phyloP scores from a whole-genome alignment of 1,140 invertebrate species.

The Copidosoma floridanum region DNA sequence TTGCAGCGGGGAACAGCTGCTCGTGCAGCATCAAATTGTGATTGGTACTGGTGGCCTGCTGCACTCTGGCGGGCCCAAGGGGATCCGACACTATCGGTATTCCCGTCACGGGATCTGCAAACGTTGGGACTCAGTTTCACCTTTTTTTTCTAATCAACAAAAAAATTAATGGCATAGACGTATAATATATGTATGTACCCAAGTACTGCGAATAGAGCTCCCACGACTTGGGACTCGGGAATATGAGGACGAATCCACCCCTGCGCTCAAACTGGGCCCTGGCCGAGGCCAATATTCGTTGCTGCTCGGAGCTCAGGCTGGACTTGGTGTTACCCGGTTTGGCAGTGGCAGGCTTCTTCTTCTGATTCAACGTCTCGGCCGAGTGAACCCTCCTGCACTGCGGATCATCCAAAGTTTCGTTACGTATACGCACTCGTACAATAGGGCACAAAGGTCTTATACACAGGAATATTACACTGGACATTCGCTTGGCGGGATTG shows the following conservation, averaged over 20 bases:
- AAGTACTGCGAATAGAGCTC: constrained; percentile 73
- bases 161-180: background rate
- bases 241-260: constrained; percentile 89
- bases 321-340: constrained; percentile 50
- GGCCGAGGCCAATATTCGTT: constrained; percentile 72
- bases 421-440: background rate
- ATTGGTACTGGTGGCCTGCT: constrained; percentile 65
- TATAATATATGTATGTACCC: no score
- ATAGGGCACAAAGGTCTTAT: no score
- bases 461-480: constrained; percentile 45
- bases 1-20: constrained; percentile 70
- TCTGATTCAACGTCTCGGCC: constrained; percentile 61
- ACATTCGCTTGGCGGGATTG: constrained; percentile 40
- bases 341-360: constrained; percentile 41
- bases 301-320: constrained; percentile 73
- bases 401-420: no score
- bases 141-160: background rate
- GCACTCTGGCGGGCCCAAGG: constrained; percentile 59
- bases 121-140: background rate
- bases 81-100: constrained; percentile 66
- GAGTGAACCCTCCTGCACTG: constrained; percentile 65
- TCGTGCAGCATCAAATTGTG: constrained; percentile 80
- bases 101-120: constrained; percentile 67
- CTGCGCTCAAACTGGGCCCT: constrained; percentile 80
- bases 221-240: constrained; percentile 86